Conservation (phyloP, 2,113 vertebrate genomes). For the Psilopsiagon aurifrons region DNA sequence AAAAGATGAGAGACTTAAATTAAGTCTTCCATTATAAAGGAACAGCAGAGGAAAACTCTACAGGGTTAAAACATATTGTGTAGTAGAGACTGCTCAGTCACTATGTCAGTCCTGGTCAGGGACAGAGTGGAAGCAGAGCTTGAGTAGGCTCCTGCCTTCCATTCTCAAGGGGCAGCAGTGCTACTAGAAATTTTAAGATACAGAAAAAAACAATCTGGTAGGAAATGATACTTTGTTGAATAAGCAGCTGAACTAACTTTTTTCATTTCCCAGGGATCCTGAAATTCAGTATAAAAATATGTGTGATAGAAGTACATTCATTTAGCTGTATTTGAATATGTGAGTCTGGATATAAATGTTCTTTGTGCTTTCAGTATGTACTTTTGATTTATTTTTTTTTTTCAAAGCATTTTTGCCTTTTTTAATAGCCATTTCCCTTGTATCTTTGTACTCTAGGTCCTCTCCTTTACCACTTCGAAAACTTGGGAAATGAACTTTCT, state of each 20-base stretch:
- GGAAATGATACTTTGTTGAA: neutral
- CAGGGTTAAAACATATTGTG: neutral
- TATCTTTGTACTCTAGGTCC: slow-evolving; percentile 81
- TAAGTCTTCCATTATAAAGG: neutral
- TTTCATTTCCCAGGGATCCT: neutral
- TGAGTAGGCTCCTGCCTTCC: neutral
- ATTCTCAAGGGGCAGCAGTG: neutral
- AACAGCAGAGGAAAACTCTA: neutral
- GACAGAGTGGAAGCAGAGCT: neutral
- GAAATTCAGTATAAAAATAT: neutral
- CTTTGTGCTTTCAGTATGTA: neutral
- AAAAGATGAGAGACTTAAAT: neutral
- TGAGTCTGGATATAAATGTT: neutral
- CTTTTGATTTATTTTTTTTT: neutral
- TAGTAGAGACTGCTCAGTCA: neutral
- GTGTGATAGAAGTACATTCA: neutral
- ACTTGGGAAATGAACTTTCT: slow-evolving; percentile 96
- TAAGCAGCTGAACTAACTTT: neutral
- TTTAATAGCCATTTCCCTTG: neutral
- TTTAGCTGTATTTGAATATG: neutral
- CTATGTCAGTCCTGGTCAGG: neutral
- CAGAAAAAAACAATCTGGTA: neutral
- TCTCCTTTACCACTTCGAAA: slow-evolving; percentile 97
- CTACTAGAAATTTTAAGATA: neutral
- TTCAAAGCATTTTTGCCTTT: neutral